Percentiles rank a stretch among this genome's conserved stretches.
phyloP scores from a whole-genome alignment of 2,797 vertebrate species.

The Bucorvus abyssinicus region DNA sequence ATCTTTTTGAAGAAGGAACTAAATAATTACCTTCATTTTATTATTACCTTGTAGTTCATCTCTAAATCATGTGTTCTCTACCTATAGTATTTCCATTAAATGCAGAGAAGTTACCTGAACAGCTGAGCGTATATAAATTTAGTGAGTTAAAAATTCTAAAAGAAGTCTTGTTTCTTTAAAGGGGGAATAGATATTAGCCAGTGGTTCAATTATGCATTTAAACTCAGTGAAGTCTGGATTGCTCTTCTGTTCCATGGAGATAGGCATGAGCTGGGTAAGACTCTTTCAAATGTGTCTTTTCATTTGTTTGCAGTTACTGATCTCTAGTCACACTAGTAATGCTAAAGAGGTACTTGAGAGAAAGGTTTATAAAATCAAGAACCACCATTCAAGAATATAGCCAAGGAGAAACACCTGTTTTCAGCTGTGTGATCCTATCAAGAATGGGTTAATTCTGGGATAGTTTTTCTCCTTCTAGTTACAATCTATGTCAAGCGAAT shows the following conservation, averaged over 20 bases:
- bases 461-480: conserved; percentile 49
- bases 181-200: background rate
- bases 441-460: conserved; percentile 45
- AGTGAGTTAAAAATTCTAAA: background rate
- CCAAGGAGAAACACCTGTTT: background rate
- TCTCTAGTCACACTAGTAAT: background rate
- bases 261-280: background rate
- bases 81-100: background rate
- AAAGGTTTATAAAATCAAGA: background rate
- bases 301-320: background rate
- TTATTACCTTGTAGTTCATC: background rate
- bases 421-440: background rate
- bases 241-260: background rate
- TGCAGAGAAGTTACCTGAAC: background rate
- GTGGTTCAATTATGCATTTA: background rate
- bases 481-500: conserved; percentile 65
- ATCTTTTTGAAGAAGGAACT: background rate
- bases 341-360: background rate
- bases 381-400: background rate
- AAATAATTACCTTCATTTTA: background rate
- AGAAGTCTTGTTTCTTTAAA: background rate
- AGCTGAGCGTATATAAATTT: background rate
- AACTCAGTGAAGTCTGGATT: background rate
- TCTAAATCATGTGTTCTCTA: background rate
- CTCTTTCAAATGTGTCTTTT: background rate